phyloP scores from a whole-genome alignment of 1,140 invertebrate genomes.

The Aphaenogaster ashmeadi region DNA sequence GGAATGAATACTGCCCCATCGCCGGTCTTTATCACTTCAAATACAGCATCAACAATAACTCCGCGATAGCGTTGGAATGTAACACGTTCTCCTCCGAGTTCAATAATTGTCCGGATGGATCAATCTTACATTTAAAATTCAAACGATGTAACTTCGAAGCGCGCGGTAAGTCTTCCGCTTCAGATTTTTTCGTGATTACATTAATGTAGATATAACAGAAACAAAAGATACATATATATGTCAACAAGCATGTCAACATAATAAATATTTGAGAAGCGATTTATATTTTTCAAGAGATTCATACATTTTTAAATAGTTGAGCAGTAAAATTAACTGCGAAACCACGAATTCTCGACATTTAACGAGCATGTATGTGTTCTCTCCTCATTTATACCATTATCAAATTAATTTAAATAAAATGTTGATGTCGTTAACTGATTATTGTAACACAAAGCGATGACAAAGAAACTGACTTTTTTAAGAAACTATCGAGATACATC shows the following conservation, averaged over 20 bases:
- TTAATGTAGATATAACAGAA: not conserved
- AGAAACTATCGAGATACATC: not conserved
- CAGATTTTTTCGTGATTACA: not conserved
- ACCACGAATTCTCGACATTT: not conserved
- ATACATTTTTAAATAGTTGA: not conserved
- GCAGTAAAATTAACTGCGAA: not conserved
- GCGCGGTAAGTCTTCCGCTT: constrained; percentile 83
- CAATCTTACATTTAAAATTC: constrained; percentile 88
- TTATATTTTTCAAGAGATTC: not conserved
- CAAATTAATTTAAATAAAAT: constrained; percentile 2
- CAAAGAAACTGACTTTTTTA: not conserved
- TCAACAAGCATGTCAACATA: not conserved
- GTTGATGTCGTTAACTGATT: not conserved
- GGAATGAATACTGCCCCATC: constrained; percentile 90
- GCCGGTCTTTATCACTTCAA: constrained; percentile 90
- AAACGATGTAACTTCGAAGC: constrained; percentile 88
- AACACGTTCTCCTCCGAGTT: constrained; percentile 88
- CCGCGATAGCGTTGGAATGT: constrained; percentile 87
- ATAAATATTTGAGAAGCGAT: not conserved
- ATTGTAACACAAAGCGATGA: not conserved
- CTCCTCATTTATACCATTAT: not conserved
- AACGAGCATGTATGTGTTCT: not conserved
- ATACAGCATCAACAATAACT: constrained; percentile 88
- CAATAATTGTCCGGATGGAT: constrained; percentile 90
- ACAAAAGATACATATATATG: not conserved